Evolutionary conservation across 2,797 vertebrate species (phyloP).

Genomic region (Capromys pilorides): DNA sequence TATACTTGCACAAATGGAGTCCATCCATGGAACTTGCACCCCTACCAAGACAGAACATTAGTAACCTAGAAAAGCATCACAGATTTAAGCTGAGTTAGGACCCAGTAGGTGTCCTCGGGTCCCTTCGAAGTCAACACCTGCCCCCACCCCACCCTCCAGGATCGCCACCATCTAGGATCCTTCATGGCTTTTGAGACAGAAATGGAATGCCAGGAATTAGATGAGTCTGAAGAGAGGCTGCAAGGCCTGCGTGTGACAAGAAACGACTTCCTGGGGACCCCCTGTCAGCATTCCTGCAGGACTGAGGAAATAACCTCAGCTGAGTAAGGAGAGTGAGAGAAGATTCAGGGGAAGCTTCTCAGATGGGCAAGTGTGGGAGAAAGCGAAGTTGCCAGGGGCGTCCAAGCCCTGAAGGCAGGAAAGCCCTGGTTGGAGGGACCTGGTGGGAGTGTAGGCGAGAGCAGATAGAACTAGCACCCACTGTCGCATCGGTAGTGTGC

Average conservation of each 20-base stretch:
- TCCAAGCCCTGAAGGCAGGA: neutral
- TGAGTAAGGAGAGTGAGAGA: neutral
- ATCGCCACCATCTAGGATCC: too few relatives aligned
- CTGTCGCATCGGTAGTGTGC: neutral
- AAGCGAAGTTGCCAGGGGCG: too few relatives aligned
- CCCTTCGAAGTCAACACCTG: neutral
- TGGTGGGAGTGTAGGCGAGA: rapidly evolving
- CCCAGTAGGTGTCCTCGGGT: rapidly evolving
- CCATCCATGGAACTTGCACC: neutral
- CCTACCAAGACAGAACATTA: neutral
- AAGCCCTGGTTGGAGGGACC: too few relatives aligned
- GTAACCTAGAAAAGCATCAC: neutral
- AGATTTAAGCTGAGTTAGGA: too few relatives aligned
- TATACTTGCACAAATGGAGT: neutral
- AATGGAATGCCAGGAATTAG: neutral
- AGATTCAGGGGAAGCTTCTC: neutral
- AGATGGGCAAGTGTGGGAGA: too few relatives aligned
- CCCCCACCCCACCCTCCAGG: rapidly evolving
- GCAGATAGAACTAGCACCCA: neutral
- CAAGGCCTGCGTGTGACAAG: neutral
- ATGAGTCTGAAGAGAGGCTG: neutral
- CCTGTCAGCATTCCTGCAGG: neutral
- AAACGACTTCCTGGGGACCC: neutral
- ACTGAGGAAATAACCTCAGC: neutral
- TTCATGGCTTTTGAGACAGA: neutral